Evolutionary conservation across 2,113 vertebrate species (phyloP).

Genomic region (Pteropus alecto): DNA sequence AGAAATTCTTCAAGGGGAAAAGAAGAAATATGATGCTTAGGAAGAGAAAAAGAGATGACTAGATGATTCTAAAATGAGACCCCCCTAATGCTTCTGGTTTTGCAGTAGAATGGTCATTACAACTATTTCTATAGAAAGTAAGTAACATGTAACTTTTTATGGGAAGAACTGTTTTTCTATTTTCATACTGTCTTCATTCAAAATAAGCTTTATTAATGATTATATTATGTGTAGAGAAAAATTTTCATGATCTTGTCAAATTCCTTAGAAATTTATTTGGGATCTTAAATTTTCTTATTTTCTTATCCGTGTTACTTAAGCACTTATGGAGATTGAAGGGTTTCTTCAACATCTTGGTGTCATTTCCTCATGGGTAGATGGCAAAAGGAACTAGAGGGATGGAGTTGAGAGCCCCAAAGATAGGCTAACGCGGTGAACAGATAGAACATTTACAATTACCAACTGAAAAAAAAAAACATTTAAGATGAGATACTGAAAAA

Average conservation of each 20-base stretch:
- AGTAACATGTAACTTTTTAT: constrained; percentile 80
- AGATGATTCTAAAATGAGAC: constrained; percentile 67
- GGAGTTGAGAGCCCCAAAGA: background rate
- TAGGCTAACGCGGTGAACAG: background rate
- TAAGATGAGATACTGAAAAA: background rate
- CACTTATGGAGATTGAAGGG: background rate
- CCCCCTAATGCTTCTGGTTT: constrained; percentile 54
- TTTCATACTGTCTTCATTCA: constrained; percentile 82
- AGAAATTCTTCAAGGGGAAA: constrained; percentile 84
- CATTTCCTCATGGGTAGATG: no score
- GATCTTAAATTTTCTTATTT: constrained; percentile 60
- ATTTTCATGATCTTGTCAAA: constrained; percentile 56
- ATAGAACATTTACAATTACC: background rate
- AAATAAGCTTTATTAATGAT: constrained; percentile 75
- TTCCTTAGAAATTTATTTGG: constrained; percentile 51
- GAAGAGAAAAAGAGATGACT: constrained; percentile 87
- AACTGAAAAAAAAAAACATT: background rate
- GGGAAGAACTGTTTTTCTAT: constrained; percentile 82
- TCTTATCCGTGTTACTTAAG: background rate
- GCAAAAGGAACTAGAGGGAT: background rate
- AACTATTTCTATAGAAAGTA: constrained; percentile 80
- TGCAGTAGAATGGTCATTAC: constrained; percentile 78
- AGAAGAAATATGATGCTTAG: constrained; percentile 89
- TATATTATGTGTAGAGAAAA: constrained; percentile 61
- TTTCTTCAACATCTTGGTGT: background rate